These are phyloP conservation scores for Nephotettix cincticeps DNA, from an alignment of 1,140 invertebrate genomes.

Conservation along the genomic window DNA sequence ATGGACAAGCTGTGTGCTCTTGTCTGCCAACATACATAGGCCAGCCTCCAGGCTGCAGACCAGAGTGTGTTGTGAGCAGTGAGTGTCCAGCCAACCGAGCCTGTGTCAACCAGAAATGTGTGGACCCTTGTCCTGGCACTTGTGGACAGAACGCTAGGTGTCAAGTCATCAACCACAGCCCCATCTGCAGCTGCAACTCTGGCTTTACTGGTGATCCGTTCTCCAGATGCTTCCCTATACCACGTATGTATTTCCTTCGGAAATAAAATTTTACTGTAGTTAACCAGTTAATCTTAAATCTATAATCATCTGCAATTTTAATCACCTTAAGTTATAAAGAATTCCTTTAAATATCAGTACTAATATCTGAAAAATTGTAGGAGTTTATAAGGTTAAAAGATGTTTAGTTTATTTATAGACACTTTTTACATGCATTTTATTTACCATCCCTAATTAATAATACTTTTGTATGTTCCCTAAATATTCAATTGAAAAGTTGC, in stretches of 20 bases:
- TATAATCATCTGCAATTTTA: too few relatives aligned
- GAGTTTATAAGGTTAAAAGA: too few relatives aligned
- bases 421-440: too few relatives aligned
- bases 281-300: too few relatives aligned
- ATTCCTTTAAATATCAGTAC: too few relatives aligned
- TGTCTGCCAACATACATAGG: constrained; percentile 58
- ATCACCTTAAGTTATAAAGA: too few relatives aligned
- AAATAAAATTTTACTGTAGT: constrained; percentile 36
- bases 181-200: constrained; percentile 51
- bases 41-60: constrained; percentile 63
- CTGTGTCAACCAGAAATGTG: constrained; percentile 53
- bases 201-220: constrained; percentile 56
- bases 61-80: constrained; percentile 62
- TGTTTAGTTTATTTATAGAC: too few relatives aligned
- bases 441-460: too few relatives aligned
- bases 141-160: constrained; percentile 58
- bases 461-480: too few relatives aligned
- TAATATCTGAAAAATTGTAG: too few relatives aligned
- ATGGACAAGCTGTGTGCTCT: constrained; percentile 48
- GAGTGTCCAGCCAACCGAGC: constrained; percentile 53
- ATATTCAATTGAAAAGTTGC: too few relatives aligned
- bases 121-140: constrained; percentile 54
- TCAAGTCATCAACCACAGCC: constrained; percentile 52
- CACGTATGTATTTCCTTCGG: constrained; percentile 47
- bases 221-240: constrained; percentile 50